Conservation (phyloP, 2,888 invertebrate species). For the Athalia cordata region DNA sequence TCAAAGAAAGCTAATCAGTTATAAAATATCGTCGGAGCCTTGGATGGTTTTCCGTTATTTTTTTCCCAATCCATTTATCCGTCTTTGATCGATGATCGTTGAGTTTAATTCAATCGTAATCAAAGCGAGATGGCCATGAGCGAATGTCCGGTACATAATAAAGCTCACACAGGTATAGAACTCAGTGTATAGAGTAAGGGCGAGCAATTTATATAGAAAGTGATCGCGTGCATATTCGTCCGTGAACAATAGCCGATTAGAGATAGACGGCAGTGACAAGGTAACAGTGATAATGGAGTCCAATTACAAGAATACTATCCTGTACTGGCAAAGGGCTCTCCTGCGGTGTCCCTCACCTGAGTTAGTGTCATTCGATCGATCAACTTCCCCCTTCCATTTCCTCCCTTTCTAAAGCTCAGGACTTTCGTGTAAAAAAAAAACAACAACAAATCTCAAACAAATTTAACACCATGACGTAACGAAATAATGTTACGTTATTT, state of each 20-base stretch:
- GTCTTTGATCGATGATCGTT: not conserved
- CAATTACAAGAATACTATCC: constrained; percentile 58
- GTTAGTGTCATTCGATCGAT: constrained; percentile 32
- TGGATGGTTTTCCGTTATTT: too few species aligned
- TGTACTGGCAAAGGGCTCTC: constrained; percentile 33
- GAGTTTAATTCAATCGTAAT: constrained; percentile 37
- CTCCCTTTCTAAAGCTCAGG: too few species aligned
- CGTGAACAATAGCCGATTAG: constrained; percentile 58
- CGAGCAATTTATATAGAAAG: constrained; percentile 34
- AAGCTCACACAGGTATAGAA: not conserved
- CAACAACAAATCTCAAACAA: too few species aligned
- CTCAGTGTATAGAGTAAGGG: not conserved
- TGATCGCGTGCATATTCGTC: constrained; percentile 57
- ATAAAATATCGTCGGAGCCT: too few species aligned
- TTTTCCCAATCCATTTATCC: not conserved
- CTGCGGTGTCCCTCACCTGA: constrained; percentile 41
- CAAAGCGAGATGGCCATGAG: constrained; percentile 42
- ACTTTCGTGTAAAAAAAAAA: too few species aligned
- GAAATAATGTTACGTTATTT: too few species aligned
- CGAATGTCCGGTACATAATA: not conserved
- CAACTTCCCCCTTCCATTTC: not conserved
- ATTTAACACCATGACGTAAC: too few species aligned
- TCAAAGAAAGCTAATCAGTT: too few species aligned
- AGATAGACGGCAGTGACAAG: constrained; percentile 56
- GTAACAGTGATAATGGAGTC: constrained; percentile 59